Evolutionary conservation across 2,888 invertebrate species (phyloP).

Genomic region (Caenorhabditis imperialis): DNA sequence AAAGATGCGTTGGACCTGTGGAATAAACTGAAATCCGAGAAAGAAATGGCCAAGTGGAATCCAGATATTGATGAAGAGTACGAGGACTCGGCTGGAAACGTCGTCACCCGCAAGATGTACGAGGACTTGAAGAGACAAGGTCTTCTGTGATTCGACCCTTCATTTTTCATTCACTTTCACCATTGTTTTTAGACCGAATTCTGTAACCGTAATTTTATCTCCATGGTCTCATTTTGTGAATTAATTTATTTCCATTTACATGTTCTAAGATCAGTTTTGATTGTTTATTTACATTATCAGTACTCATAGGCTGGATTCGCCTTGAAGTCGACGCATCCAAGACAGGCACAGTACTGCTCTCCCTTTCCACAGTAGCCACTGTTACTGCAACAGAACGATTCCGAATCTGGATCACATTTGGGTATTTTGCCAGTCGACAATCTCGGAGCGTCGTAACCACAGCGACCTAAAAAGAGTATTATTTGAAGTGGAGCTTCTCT

Average conservation of each 20-base stretch:
- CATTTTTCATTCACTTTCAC: constrained; percentile 12
- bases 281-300: constrained; percentile 10
- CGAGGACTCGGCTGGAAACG: constrained; percentile 98
- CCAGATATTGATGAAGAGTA: constrained; percentile 92
- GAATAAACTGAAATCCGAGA: constrained; percentile 96
- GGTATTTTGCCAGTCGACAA: constrained; percentile 66
- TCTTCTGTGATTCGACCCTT: constrained; percentile 83
- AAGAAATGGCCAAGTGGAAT: constrained; percentile 85
- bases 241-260: background rate
- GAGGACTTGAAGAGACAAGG: constrained; percentile 99
- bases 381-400: constrained; percentile 58
- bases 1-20: constrained; percentile 84
- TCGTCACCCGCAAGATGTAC: constrained; percentile 96
- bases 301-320: constrained; percentile 59
- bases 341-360: constrained; percentile 64
- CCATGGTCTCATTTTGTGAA: constrained; percentile 24
- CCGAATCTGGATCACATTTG: constrained; percentile 71
- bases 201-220: constrained; percentile 1
- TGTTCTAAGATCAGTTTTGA: background rate
- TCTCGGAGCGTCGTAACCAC: constrained; percentile 70
- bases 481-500: no score
- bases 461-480: constrained; percentile 65
- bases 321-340: constrained; percentile 67
- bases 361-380: constrained; percentile 72
- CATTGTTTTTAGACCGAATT: constrained; percentile 1